Conservation (phyloP, 2,797 vertebrate genomes). For the Chloroceryle amazona region DNA sequence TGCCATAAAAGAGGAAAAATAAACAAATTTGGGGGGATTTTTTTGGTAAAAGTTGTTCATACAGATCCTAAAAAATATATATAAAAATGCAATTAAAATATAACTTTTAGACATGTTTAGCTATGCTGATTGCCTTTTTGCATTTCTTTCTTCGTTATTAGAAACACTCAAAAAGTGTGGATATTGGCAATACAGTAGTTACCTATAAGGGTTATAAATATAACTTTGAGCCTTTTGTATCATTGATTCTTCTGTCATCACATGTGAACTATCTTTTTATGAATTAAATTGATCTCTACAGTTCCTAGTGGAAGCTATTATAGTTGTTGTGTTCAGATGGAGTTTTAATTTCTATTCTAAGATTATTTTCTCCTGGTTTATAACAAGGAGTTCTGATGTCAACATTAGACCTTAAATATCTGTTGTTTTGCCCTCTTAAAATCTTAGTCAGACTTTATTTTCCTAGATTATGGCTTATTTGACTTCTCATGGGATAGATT, state of each 20-base stretch:
- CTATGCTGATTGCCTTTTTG: neutral
- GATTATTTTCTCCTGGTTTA: neutral
- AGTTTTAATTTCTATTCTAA: neutral
- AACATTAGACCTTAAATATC: neutral
- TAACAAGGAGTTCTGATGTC: neutral
- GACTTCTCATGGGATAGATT: slow-evolving; percentile 48
- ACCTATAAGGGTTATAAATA: neutral
- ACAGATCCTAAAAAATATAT: neutral
- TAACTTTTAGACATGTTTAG: neutral
- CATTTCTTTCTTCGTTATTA: neutral
- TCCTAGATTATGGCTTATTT: neutral
- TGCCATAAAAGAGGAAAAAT: neutral
- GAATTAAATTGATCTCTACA: neutral
- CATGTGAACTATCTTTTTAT: neutral
- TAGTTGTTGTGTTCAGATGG: neutral
- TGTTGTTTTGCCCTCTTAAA: slow-evolving; percentile 16
- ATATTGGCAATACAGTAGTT: neutral
- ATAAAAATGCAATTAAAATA: neutral
- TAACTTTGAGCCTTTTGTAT: neutral
- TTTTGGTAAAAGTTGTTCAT: neutral
- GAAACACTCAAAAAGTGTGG: neutral
- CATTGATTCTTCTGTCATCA: neutral
- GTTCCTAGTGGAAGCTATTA: neutral
- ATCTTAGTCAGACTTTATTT: slow-evolving; percentile 49
- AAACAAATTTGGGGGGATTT: fast-evolving